phyloP scores from a whole-genome alignment of 2,888 invertebrate species.

The Xylocampa areola region DNA sequence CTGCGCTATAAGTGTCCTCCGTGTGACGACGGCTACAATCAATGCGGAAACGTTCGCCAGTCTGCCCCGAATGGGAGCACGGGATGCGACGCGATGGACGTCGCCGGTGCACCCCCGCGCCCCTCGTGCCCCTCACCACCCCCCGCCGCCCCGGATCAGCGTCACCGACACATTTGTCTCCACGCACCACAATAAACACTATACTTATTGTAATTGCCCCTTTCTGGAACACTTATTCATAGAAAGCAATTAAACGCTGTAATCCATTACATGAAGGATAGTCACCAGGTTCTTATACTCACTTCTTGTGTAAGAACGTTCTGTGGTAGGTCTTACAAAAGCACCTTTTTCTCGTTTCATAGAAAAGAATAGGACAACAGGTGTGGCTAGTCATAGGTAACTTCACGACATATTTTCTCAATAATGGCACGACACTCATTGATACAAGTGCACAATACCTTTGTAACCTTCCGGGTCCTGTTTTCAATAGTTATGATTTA shows the following conservation, averaged over 20 bases:
- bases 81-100: conserved; percentile 80
- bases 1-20: conserved; percentile 79
- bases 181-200: conserved; percentile 62
- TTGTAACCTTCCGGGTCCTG: too few relatives aligned
- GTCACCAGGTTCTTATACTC: conserved; percentile 3
- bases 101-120: conserved; percentile 60
- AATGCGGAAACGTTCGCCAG: conserved; percentile 84
- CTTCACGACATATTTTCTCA: too few relatives aligned
- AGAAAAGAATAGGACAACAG: conserved; percentile 17
- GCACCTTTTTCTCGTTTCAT: conserved; percentile 14
- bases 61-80: conserved; percentile 83
- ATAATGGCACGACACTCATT: too few relatives aligned
- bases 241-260: conserved; percentile 37
- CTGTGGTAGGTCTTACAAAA: neutral
- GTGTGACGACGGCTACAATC: conserved; percentile 82
- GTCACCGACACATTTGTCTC: conserved; percentile 78
- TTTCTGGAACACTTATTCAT: conserved; percentile 53
- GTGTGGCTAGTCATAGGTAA: conserved; percentile 14
- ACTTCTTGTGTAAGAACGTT: neutral
- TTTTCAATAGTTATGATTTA: too few relatives aligned
- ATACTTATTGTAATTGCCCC: conserved; percentile 49
- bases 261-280: conserved; percentile 26
- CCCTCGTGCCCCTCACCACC: conserved; percentile 52
- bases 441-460: too few relatives aligned
- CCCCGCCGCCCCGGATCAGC: conserved; percentile 59